Percentiles rank a stretch among this genome's conserved stretches.
Evolutionary conservation across 2,888 invertebrate genomes (phyloP).

Genomic region (Mythimna vitellina): DNA sequence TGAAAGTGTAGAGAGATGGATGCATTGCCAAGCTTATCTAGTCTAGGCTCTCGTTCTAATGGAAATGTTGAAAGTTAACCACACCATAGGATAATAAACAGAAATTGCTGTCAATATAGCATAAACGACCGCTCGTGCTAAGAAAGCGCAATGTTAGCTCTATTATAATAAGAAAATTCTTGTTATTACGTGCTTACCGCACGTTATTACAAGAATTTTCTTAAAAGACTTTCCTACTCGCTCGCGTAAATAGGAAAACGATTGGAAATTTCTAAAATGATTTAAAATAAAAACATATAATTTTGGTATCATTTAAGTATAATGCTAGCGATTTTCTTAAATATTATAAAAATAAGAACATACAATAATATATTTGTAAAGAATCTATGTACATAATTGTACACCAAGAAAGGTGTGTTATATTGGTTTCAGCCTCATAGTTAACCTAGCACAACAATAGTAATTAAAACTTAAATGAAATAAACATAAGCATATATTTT

Average conservation of each 20-base stretch:
- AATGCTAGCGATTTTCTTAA: slow-evolving; percentile 20
- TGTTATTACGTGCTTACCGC: slow-evolving; percentile 10
- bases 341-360: slow-evolving; percentile 21
- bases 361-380: slow-evolving; percentile 6
- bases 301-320: slow-evolving; percentile 39
- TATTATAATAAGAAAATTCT: slow-evolving; percentile 37
- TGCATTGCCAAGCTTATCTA: slow-evolving; percentile 47
- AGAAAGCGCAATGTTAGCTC: slow-evolving; percentile 58
- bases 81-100: slow-evolving; percentile 63
- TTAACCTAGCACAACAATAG: slow-evolving; percentile 41
- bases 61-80: slow-evolving; percentile 70
- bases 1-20: slow-evolving; percentile 60
- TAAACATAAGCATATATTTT: slow-evolving; percentile 55
- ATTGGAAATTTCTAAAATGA: slow-evolving; percentile 16
- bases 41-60: slow-evolving; percentile 58
- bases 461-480: slow-evolving; percentile 43
- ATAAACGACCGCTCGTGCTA: slow-evolving; percentile 57
- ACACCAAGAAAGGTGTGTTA: slow-evolving; percentile 23
- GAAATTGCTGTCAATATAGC: slow-evolving; percentile 60
- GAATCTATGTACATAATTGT: slow-evolving; percentile 28
- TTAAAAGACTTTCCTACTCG: slow-evolving; percentile 36
- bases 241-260: slow-evolving; percentile 28
- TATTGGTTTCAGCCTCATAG: slow-evolving; percentile 56
- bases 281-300: slow-evolving; percentile 30
- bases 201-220: slow-evolving; percentile 52